Base-by-base conservation (phyloP, 2,113 vertebrate genomes). In the Plecturocebus donacophilus region DNA sequence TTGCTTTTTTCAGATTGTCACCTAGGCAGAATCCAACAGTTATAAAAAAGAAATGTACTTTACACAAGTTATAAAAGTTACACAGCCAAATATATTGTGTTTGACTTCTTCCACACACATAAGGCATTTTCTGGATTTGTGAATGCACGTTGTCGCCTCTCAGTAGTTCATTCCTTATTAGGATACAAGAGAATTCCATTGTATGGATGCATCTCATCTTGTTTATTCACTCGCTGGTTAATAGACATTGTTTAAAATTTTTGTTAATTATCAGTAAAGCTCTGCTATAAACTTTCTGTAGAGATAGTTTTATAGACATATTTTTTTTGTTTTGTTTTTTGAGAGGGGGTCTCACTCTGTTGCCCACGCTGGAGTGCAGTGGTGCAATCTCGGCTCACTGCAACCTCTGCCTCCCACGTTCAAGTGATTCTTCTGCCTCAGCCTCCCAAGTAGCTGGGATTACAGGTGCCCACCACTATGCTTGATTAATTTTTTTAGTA, bases 261-360 rank as follows among this genome's bases (percentile, higher is more conserved):
- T 71, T 94, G 21, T 13, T 86, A 17, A 86, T 82, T 88, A 92
- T 86, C 58, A 82, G 47, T 96, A 76, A 94, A 97, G 2, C 8
- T 61, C 11, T 54, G 23, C 45, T 81, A 17, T 71, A 94, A 92
- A 76, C 38, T 64, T 77, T 86, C 25, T 52, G 8, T 80, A 71
- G 35, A 71, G n/a, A 49, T 10, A n/a, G 17, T 84, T 79, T 80
- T 82, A 25, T 71, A 82, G 64, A 58, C 32, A 49, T 49, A 14
- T 27, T 61, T 61, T 61, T 27, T 30, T 61, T 61, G 16, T 52
- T 20, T 54, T 61, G 10, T 27, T 64, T 64, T 64, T 64, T 64
- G 25, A 64, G 27, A 30, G 27, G 61, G 10, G 27, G 27, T 64
- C 25, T 64, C 27, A 12, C 61, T 64, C 61, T 27, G 12, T 27